Conservation (phyloP, 2,888 invertebrate genomes). For the Acanthoscelides obtectus region DNA sequence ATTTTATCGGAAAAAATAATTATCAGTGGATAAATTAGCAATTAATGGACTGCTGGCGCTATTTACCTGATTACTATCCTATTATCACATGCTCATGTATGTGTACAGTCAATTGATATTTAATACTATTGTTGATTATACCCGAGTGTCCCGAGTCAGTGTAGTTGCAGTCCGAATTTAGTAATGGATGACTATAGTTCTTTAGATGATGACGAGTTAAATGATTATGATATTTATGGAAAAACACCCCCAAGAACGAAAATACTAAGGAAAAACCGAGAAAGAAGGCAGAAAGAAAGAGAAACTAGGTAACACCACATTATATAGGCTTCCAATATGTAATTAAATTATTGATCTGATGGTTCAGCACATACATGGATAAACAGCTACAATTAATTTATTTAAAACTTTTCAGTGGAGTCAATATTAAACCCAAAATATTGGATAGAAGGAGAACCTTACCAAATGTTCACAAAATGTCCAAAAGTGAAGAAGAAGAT, state of each 20-base stretch:
- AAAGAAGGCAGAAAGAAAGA: slow-evolving; percentile 55
- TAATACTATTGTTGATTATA: not conserved
- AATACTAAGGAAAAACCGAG: slow-evolving; percentile 52
- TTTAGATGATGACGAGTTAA: slow-evolving; percentile 30
- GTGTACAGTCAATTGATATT: not conserved
- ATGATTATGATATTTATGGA: slow-evolving; percentile 62
- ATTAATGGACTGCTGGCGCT: not conserved
- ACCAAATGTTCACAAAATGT: not conserved
- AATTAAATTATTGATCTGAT: not conserved
- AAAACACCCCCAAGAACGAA: slow-evolving; percentile 76
- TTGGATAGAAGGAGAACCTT: not conserved
- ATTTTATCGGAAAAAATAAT: not conserved
- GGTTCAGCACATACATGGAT: not conserved
- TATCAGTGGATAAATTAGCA: not conserved
- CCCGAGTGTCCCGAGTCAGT: not conserved
- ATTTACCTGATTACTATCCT: not conserved
- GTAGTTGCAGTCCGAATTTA: too few species aligned
- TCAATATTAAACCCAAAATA: not conserved
- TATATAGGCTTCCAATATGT: not conserved
- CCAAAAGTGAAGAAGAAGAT: not conserved
- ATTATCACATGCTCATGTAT: not conserved
- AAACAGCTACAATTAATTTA: not conserved
- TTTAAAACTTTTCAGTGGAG: not conserved
- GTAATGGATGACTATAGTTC: slow-evolving; percentile 28
- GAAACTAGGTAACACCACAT: slow-evolving; percentile 19